Conservation (phyloP, 1,140 invertebrate species). For the Penaeus chinensis region DNA sequence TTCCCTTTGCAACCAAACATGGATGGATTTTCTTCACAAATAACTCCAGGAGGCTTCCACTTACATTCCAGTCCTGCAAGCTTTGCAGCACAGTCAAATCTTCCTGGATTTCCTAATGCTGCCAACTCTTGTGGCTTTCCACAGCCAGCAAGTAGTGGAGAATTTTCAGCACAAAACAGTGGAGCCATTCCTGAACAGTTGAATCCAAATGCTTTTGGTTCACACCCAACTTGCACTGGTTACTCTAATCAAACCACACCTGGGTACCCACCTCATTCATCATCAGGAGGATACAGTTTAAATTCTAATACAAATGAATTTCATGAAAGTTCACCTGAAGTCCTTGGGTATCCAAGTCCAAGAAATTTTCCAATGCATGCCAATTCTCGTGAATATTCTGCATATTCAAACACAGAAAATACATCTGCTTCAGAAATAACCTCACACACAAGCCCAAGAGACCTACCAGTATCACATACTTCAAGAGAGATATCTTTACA, state of each 20-base stretch:
- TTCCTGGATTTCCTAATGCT: constrained; percentile 18
- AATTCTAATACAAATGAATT: constrained; percentile 25
- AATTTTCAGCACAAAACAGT: neutral
- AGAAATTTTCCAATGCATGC: constrained; percentile 47
- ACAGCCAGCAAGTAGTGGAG: constrained; percentile 10
- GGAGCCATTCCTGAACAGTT: too few species aligned
- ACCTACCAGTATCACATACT: neutral
- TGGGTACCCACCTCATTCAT: constrained; percentile 33
- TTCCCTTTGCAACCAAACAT: constrained; percentile 26
- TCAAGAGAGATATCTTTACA: neutral
- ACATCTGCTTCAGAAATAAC: neutral
- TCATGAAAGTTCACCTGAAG: constrained; percentile 39
- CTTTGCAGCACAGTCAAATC: constrained; percentile 36
- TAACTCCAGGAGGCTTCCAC: constrained; percentile 32
- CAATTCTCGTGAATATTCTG: constrained; percentile 31
- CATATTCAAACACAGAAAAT: neutral
- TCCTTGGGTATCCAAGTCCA: constrained; percentile 29
- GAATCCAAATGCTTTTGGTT: too few species aligned
- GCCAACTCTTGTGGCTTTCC: constrained; percentile 20
- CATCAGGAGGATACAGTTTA: constrained; percentile 16
- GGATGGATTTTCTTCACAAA: constrained; percentile 36
- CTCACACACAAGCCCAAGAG: constrained; percentile 21
- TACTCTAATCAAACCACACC: neutral
- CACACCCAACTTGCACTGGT: too few species aligned
- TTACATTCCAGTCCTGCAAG: constrained; percentile 25